These are phyloP conservation scores for Eulemur rubriventer DNA, from an alignment of 2,797 vertebrate genomes.

Conservation along the genomic window DNA sequence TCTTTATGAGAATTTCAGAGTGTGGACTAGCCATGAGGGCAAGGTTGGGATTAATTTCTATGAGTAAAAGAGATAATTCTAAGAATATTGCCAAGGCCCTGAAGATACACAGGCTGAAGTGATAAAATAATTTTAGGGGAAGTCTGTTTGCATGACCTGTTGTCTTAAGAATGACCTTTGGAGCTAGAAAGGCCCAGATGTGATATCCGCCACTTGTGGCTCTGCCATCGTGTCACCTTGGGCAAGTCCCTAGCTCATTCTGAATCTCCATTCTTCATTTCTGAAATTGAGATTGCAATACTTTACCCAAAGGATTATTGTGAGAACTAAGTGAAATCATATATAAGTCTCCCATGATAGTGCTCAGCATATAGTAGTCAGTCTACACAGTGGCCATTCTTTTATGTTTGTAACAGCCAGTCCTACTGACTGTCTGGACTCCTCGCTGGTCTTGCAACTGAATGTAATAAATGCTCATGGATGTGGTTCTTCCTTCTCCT, in stretches of 20 bases:
- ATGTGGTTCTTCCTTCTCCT: background rate
- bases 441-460: background rate
- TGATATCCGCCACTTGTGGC: background rate
- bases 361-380: background rate
- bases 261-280: background rate
- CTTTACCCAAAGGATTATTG: background rate
- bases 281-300: background rate
- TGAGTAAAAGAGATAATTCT: background rate
- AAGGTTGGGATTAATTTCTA: slow-evolving; percentile 13
- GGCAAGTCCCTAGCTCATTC: background rate
- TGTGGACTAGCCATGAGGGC: background rate
- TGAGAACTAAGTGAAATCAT: background rate
- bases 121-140: background rate
- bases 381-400: accelerated
- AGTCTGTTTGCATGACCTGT: background rate
- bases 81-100: background rate
- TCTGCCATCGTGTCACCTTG: background rate
- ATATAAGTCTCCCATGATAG: background rate
- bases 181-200: background rate
- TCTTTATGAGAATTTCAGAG: slow-evolving; percentile 45
- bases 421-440: background rate
- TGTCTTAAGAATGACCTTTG: background rate
- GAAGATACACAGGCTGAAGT: background rate
- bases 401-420: background rate
- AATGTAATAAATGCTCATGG: background rate